Base-by-base conservation (phyloP, 2,888 invertebrate genomes). In the Hololepta plana region DNA sequence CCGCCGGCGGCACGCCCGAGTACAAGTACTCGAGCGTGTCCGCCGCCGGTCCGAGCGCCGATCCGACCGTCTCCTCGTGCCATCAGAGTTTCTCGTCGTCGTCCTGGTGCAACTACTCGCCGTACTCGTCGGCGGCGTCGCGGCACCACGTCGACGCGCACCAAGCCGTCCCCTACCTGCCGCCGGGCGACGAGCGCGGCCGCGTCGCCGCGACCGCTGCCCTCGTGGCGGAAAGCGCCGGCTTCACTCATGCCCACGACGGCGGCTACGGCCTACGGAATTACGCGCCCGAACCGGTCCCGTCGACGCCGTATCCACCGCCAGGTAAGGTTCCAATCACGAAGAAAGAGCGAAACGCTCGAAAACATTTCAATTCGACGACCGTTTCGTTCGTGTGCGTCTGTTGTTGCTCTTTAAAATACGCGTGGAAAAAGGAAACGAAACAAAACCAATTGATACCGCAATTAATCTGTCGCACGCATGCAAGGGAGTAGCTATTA, bases 301-400 rank as follows among this genome's bases (percentile, higher is more conserved):
- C 72, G 41, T 70, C 73, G 42, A 73, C 72, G 32, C 75, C 79
- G 20, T 80, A 79, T 45, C 74, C 76, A 46, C 73, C 79, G 46
- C 72, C 79, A 67, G 77, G 80, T 69, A 67, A 37, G 30, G 20
- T 26, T 16, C n/a, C n/a, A n/a, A n/a, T n/a, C n/a, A n/a, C n/a
- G n/a, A n/a, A n/a, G n/a, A n/a, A n/a, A n/a, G n/a, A n/a, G n/a
- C n/a, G n/a, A n/a, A n/a, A n/a, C n/a, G n/a, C n/a, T n/a, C n/a
- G n/a, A n/a, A n/a, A n/a, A n/a, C n/a, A n/a, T n/a, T n/a, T n/a
- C n/a, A n/a, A n/a, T n/a, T n/a, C n/a, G n/a, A n/a, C n/a, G n/a
- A n/a, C n/a, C n/a, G n/a, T n/a, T n/a, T n/a, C n/a, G n/a, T n/a
- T n/a, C n/a, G n/a, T n/a, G n/a, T n/a, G n/a, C n/a, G n/a, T n/a